phyloP scores from a whole-genome alignment of 92 coral and sea anemone species.

The Epizoanthus fatuus region DNA sequence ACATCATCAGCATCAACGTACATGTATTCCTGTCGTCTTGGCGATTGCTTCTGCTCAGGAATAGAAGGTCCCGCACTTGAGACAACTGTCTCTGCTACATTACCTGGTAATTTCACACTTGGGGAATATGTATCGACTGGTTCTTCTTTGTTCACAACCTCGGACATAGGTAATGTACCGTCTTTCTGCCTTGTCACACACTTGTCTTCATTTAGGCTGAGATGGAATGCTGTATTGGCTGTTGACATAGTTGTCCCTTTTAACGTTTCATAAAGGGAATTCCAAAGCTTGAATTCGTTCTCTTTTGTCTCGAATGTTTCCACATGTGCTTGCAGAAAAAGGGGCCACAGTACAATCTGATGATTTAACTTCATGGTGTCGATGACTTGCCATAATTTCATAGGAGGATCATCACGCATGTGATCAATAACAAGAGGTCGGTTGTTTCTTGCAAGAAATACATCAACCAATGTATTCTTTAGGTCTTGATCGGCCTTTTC shows the following conservation, averaged over 20 bases:
- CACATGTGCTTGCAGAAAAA: background rate
- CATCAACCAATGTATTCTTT: constrained; percentile 13
- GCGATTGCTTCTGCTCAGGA: background rate
- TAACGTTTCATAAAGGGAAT: background rate
- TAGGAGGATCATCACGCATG: background rate
- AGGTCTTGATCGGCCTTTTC: background rate
- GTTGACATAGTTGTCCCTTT: background rate
- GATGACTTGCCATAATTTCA: background rate
- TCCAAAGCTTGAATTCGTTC: constrained; percentile 11
- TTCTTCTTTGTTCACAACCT: background rate
- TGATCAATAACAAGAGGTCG: constrained; percentile 1
- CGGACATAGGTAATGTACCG: too few relatives aligned
- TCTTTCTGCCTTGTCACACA: background rate
- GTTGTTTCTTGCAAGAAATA: constrained; percentile 7
- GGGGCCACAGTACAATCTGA: constrained; percentile 18
- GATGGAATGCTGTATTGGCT: background rate
- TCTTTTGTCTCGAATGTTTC: constrained; percentile 1
- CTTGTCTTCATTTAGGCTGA: background rate
- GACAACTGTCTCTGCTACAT: background rate
- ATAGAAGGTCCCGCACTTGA: background rate
- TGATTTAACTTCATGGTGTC: background rate
- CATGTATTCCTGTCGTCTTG: background rate
- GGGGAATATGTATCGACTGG: background rate
- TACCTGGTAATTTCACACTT: background rate
- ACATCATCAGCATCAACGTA: background rate